phyloP scores from a whole-genome alignment of 2,113 vertebrate species.

The Rhagologus leucostigma region DNA sequence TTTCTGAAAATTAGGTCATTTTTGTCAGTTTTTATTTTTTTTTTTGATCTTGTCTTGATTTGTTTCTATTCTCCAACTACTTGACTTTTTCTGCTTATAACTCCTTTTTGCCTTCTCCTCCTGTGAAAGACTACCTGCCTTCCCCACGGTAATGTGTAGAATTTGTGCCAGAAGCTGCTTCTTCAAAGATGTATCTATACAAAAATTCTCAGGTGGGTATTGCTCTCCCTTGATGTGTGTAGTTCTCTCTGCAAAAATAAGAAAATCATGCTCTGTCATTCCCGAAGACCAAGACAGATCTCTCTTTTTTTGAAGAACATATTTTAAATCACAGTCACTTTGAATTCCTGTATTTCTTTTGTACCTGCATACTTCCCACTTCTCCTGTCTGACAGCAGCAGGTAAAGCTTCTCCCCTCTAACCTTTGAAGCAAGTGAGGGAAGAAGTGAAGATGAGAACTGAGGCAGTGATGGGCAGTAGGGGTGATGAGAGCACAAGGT shows the following conservation, averaged over 20 bases:
- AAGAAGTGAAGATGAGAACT: background rate
- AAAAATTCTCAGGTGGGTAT: slow-evolving; percentile 7
- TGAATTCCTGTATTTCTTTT: slow-evolving; percentile 12
- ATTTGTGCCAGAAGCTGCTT: slow-evolving; percentile 27
- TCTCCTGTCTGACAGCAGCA: background rate
- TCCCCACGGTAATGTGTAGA: slow-evolving; percentile 5
- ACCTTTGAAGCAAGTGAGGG: background rate
- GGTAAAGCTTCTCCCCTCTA: background rate
- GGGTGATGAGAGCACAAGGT: background rate
- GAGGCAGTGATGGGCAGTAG: background rate
- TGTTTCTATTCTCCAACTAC: background rate
- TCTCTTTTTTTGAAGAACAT: background rate
- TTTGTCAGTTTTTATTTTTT: background rate
- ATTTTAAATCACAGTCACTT: slow-evolving; percentile 7
- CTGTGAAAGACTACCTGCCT: background rate
- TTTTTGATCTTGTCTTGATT: background rate
- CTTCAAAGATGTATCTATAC: slow-evolving; percentile 17
- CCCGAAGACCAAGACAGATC: background rate
- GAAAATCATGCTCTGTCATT: slow-evolving; percentile 1
- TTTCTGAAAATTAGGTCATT: background rate
- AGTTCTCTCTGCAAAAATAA: slow-evolving; percentile 16
- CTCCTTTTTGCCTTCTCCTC: background rate
- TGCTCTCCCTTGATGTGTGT: background rate
- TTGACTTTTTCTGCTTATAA: background rate
- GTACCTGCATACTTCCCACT: background rate